Percentiles rank a stretch among this genome's conserved stretches.
Conservation (phyloP, 2,113 vertebrate species). For the Aythya baeri region DNA sequence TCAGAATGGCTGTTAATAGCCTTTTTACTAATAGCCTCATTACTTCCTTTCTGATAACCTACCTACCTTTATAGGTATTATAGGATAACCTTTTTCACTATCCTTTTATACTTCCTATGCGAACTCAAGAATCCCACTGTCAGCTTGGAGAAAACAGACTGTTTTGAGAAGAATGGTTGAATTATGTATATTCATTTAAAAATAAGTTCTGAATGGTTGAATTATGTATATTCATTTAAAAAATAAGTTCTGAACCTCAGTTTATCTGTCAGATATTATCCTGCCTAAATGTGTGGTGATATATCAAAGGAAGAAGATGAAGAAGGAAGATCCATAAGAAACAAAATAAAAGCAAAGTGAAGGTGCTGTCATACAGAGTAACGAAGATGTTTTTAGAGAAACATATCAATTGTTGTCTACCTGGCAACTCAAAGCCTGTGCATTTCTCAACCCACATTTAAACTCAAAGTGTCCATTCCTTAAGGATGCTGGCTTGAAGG, state of each 20-base stretch:
- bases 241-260: neutral
- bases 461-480: neutral
- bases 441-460: neutral
- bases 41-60: neutral
- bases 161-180: neutral
- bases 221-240: neutral
- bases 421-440: neutral
- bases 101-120: neutral
- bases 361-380: neutral
- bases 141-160: neutral
- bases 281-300: neutral
- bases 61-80: neutral
- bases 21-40: neutral
- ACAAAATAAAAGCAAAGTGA: neutral
- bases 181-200: neutral
- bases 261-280: neutral
- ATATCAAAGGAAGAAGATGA: neutral
- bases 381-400: neutral
- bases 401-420: neutral
- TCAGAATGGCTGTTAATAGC: neutral
- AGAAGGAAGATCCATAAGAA: neutral
- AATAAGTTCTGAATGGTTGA: neutral
- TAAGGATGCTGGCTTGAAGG: neutral
- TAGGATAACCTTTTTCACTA: neutral
- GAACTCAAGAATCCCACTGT: neutral